Evolutionary conservation across 2,113 vertebrate species (phyloP).

Genomic region (Thymallus thymallus): DNA sequence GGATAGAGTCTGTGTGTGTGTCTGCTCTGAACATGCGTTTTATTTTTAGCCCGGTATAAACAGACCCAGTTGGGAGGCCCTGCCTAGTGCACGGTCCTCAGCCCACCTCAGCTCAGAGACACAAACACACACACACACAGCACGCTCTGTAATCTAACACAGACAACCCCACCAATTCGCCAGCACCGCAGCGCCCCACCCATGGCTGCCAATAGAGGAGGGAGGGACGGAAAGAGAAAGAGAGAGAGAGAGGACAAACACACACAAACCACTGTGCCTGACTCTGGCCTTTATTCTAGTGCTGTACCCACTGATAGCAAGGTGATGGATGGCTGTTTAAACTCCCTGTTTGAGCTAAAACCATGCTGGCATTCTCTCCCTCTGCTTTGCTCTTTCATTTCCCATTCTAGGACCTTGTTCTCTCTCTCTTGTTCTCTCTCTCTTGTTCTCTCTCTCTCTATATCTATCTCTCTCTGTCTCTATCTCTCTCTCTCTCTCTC

Average conservation of each 20-base stretch:
- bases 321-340: constrained; percentile 39
- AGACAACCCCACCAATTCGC: constrained; percentile 42
- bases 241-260: background rate
- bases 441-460: too few relatives aligned
- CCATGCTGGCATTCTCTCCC: constrained; percentile 22
- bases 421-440: background rate
- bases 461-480: background rate
- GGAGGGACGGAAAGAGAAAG: background rate
- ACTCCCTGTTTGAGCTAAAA: constrained; percentile 32
- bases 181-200: constrained; percentile 50
- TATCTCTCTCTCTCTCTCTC: background rate
- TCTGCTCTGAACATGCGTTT: constrained; percentile 13
- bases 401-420: background rate
- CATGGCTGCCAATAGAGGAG: constrained; percentile 6
- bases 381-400: background rate
- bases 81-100: constrained; percentile 11
- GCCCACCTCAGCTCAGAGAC: constrained; percentile 26
- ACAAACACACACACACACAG: constrained; percentile 19
- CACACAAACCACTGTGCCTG: too few relatives aligned
- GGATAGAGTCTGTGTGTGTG: background rate
- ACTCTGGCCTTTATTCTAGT: too few relatives aligned
- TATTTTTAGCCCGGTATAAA: constrained; percentile 59
- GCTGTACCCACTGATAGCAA: constrained; percentile 1
- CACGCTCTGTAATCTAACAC: too few relatives aligned
- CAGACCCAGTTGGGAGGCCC: constrained; percentile 17